Evolutionary conservation across 2,888 invertebrate genomes (phyloP), one percentile per base, ranked within the genome.

Genomic region (Tuta absoluta): DNA sequence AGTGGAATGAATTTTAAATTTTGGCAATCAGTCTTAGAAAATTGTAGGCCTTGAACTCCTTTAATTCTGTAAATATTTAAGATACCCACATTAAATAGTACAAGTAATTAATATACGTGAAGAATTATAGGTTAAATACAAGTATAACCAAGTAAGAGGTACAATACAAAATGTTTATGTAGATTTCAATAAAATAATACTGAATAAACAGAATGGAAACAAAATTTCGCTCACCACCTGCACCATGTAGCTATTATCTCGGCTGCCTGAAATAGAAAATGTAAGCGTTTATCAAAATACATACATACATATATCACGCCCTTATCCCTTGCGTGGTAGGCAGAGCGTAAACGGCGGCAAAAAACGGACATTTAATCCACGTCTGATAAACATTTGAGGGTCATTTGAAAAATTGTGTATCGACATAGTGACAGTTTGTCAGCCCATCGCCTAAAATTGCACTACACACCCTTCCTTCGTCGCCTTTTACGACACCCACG

Each of bases 151-250:
- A 28, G 56, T 56, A 56, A 12, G n/a, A 28, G 24, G 11, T 24
- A 28, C 24, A 24, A 56, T 56, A 7, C 23, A 5, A 24, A 56
- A n/a, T 19, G 23, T 59, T 38, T 59, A 21, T 37, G 41, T 23
- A 21, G 41, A 23, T 19, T 59, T 41, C 21, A 69, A 77, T 73
- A 76, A 65, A 64, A 71, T 78, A 80, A 79, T 80, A 80, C 78
- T 77, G 77, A 74, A 77, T 77, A 78, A 66, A 77, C 71, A 72
- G 71, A 79, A 75, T 72, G 64, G 72, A 78, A 79, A 75, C 67
- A 69, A 70, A 72, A 66, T 68, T 68, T 37, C 58, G 66, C 66
- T 73, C 67, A 65, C 59, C 59, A 21, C 37, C 10, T 37, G 11
- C 37, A 37, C 23, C 45, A 45, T 17, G 45, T 17, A 45, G 45